Base-by-base conservation (phyloP, 2,113 vertebrate species). In the Podiceps cristatus region DNA sequence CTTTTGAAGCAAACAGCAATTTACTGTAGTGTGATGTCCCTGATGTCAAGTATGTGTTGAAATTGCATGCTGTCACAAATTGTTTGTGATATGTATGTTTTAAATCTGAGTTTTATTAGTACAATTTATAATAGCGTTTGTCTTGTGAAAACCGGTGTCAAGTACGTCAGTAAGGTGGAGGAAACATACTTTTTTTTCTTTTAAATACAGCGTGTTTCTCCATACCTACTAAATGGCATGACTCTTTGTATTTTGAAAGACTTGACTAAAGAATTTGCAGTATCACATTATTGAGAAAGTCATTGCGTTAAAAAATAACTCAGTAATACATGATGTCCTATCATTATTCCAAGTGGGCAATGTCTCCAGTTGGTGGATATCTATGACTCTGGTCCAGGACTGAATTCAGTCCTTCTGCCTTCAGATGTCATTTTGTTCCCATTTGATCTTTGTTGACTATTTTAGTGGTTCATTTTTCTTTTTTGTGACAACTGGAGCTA, bases 371-470 rank as follows among this genome's bases (percentile, higher is more conserved):
- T 78, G 33, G 33, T 88, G 75, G 76, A 50, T 91, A 81, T 88
- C 75, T 81, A 0, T 60, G 62, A 87, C 25, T 85, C 79, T 69
- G 24, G 58, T 76, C 81, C 74, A 86, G 66, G 45, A 83, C 71
- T 53, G 74, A 56, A 18, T 90, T 58, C 58, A 76, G 16, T 79
- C 44, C 80, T 94, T 81, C 64, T 89, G 50, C 58, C 62, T 96
- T 94, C 67, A 80, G 50, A 79, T 7, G 13, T 86, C 5, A 42
- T 90, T 96, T 95, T 88, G 24, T 80, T 86, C 63, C 53, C 37
- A 58, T 90, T 93, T 93, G 84, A 85, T 90, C 96, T 93, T 93
- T 82, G 90, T 72, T 88, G 66, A 76, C 77, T 81, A 35, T 88
- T 95, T 76, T 73, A 95, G 53, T 76, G 74, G 15, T 56, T 90